A percentile compares a stretch with the other conserved stretches of the same genome.
Conservation (phyloP, 1,140 invertebrate species). For the Belonocnema kinseyi region DNA sequence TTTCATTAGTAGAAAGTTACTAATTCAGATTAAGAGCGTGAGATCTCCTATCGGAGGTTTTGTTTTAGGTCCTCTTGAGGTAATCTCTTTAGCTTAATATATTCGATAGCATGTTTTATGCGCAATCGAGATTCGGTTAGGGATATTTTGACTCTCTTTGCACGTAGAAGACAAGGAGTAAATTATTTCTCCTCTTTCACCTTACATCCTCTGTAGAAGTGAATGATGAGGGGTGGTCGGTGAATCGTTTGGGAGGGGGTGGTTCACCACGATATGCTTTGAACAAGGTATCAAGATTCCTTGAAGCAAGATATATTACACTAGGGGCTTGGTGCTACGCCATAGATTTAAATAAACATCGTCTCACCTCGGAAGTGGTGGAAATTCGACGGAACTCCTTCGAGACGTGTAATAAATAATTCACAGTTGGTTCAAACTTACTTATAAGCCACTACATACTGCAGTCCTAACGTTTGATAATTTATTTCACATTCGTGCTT, state of each 20-base stretch:
- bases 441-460: neutral
- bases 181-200: neutral
- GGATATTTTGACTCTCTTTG: neutral
- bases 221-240: slow-evolving; percentile 11
- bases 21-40: too few relatives aligned
- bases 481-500: neutral
- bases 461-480: neutral
- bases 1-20: too few relatives aligned
- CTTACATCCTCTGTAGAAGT: slow-evolving; percentile 1
- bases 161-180: neutral
- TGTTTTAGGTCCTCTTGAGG: too few relatives aligned
- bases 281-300: slow-evolving; percentile 11
- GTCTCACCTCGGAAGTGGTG: slow-evolving; percentile 15
- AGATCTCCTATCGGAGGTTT: too few relatives aligned
- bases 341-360: slow-evolving; percentile 40
- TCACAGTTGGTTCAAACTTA: neutral
- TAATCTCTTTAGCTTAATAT: neutral
- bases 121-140: slow-evolving; percentile 10
- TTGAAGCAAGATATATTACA: slow-evolving; percentile 35
- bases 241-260: neutral
- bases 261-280: slow-evolving; percentile 29
- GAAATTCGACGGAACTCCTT: slow-evolving; percentile 30
- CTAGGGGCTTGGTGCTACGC: slow-evolving; percentile 16
- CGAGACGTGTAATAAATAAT: slow-evolving; percentile 6
- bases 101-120: neutral